Evolutionary conservation across 1,140 invertebrate species (phyloP).

Genomic region (Brevipalpus yothersi): DNA sequence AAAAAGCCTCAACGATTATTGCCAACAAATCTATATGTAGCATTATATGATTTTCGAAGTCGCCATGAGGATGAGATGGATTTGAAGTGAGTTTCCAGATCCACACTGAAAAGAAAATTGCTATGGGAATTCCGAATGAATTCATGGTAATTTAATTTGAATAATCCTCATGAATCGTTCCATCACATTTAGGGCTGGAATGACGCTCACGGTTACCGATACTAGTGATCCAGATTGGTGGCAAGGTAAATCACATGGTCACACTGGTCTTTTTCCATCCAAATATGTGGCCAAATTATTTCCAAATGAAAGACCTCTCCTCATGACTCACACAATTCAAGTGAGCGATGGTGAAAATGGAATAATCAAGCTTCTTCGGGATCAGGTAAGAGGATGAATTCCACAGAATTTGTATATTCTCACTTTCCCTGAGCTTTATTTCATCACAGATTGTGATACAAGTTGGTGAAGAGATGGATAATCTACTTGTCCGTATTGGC

Average conservation of each 20-base stretch:
- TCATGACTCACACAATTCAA: conserved; percentile 45
- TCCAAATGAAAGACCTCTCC: conserved; percentile 60
- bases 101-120: too few relatives aligned
- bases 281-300: conserved; percentile 74
- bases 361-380: conserved; percentile 31
- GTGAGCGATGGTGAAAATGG: conserved; percentile 32
- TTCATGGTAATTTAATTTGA: neutral
- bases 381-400: conserved; percentile 28
- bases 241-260: conserved; percentile 68
- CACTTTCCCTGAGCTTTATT: neutral
- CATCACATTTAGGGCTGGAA: conserved; percentile 46
- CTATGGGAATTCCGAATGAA: neutral
- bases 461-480: conserved; percentile 66
- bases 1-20: conserved; percentile 58
- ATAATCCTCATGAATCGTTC: too few relatives aligned
- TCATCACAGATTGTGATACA: conserved; percentile 31
- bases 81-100: conserved; percentile 38
- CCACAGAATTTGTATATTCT: neutral
- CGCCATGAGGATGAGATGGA: conserved; percentile 78
- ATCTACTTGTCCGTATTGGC: conserved; percentile 70
- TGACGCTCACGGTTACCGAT: conserved; percentile 79
- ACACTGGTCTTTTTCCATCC: conserved; percentile 76
- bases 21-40: conserved; percentile 74
- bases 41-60: conserved; percentile 80
- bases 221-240: conserved; percentile 88